These are phyloP conservation scores for Aromia moschata DNA, from an alignment of 2,888 invertebrate genomes.

Conservation along the genomic window DNA sequence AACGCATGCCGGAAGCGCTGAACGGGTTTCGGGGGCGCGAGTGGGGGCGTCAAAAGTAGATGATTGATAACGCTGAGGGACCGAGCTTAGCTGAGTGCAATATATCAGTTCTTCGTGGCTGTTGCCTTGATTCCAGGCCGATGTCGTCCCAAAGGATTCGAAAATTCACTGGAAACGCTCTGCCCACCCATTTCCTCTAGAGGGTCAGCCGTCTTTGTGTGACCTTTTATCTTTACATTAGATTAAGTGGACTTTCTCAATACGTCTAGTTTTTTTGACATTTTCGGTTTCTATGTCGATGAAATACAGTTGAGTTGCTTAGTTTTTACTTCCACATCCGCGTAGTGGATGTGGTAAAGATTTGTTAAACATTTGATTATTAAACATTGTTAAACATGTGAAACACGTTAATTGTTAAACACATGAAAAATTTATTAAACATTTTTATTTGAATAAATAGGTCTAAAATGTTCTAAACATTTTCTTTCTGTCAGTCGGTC, in stretches of 20 bases:
- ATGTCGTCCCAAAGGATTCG: conserved; percentile 39
- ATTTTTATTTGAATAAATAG: too few species aligned
- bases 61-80: conserved; percentile 46
- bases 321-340: too few species aligned
- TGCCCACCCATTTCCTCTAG: conserved; percentile 3
- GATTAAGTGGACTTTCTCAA: conserved; percentile 13
- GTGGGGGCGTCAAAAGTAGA: conserved; percentile 35
- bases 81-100: conserved; percentile 39
- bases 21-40: neutral
- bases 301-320: too few species aligned
- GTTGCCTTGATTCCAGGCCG: conserved; percentile 43
- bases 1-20: neutral
- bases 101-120: conserved; percentile 46
- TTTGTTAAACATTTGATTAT: too few species aligned
- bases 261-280: neutral
- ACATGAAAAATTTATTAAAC: too few species aligned
- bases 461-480: too few species aligned
- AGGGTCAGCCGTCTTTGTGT: conserved; percentile 19
- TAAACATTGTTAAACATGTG: too few species aligned
- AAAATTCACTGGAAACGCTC: conserved; percentile 16
- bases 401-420: too few species aligned
- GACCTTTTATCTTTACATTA: conserved; percentile 22
- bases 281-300: too few species aligned
- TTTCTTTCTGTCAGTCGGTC: too few species aligned
- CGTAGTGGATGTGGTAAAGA: too few species aligned